Evolutionary conservation across 1,140 invertebrate species (phyloP), one percentile per base, ranked within the genome.

Genomic region (Euborellia annulipes): DNA sequence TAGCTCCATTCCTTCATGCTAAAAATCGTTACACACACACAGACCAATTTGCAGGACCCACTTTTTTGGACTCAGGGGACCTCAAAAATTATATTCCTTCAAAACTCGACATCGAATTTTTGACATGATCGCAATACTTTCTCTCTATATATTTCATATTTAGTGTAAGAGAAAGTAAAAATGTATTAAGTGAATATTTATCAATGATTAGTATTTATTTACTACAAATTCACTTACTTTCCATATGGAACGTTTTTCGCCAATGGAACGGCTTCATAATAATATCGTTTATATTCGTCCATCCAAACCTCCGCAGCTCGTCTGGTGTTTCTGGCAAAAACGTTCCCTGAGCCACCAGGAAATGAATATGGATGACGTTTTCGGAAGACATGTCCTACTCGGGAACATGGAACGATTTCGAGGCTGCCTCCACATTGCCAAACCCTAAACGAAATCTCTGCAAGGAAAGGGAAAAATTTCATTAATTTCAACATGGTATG

Each of bases 311-410:
- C 90, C n/a, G 85, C 84, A 1, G 85, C 84, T 40, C 88, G 65
- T 49, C 85, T 67, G 8, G 87, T 91, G 62, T 93, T 92, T 51
- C 82, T 68, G 1, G 85, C 85, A 58, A 91, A 91, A 18, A 90
- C 85, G 51, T 85, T 88, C 14, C 88, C 87, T 34, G 85, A 86
- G 6, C 87, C 86, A 1, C 91, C 89, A 1, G 89, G 85, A 67
- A 93, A 98, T 32, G 89, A 88, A 63, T 95, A 95, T 1, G 92
- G 92, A 62, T 93, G 90, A 39, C 85, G 77, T 64, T 97, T 97
- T 8, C 93, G 74, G 64, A 88, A 83, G 38, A 92, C 83, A 66
- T 93, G 92, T 1, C 89, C 90, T 13, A 87, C 83, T 17, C 88
- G 73, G 34, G 88, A 92, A 61, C 90, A 95, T 0, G 91, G 90